Evolutionary conservation across 2,797 vertebrate species (phyloP).

Genomic region (Lithobates pipiens): DNA sequence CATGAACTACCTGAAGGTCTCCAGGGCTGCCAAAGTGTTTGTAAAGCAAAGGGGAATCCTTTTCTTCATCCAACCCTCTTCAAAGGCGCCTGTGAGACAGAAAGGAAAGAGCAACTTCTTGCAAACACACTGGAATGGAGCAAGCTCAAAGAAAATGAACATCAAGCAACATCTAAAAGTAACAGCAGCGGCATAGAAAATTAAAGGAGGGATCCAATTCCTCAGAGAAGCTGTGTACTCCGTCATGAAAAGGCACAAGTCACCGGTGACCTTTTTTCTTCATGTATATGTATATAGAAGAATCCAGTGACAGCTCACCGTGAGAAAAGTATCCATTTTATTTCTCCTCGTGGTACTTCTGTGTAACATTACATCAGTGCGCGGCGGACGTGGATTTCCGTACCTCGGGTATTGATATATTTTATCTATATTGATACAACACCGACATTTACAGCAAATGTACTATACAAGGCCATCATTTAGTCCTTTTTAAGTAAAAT

Average conservation of each 20-base stretch:
- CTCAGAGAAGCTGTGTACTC: not conserved
- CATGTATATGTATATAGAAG: too few species aligned
- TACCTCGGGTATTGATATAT: too few species aligned
- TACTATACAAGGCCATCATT: too few species aligned
- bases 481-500: too few species aligned
- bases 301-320: too few species aligned
- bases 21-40: constrained; percentile 61
- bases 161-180: constrained; percentile 53
- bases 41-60: constrained; percentile 64
- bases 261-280: not conserved
- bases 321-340: not conserved
- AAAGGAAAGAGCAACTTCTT: constrained; percentile 65
- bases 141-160: constrained; percentile 66
- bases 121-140: constrained; percentile 58
- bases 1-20: constrained; percentile 65
- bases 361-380: too few species aligned
- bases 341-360: not conserved
- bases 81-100: constrained; percentile 67
- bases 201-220: constrained; percentile 42
- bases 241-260: not conserved
- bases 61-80: constrained; percentile 61
- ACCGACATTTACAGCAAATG: too few species aligned
- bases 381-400: too few species aligned
- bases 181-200: constrained; percentile 33
- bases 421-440: too few species aligned